Base-by-base conservation (phyloP, 2,797 vertebrate species). In the Enteromius thamalakanensis region DNA sequence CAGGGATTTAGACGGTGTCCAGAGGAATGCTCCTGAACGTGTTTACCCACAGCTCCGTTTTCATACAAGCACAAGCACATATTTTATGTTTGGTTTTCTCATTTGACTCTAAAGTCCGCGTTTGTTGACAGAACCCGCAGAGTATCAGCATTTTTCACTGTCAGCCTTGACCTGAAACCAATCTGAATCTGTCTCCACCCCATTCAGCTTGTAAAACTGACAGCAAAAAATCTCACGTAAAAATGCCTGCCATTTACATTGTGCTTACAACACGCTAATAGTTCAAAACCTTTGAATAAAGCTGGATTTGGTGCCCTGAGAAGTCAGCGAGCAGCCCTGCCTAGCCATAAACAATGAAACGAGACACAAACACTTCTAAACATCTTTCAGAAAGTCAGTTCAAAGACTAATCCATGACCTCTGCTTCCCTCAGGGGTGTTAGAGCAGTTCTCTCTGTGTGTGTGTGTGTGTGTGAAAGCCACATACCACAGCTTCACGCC, bases 21-120 rank as follows among this genome's bases (percentile, higher is more conserved):
- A 62, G 19, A 15, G 6, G 0, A 80, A 60, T 37, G 6, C 14
- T 62, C 15, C 42, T 40, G 15, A 45, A 53, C 3, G 21, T 60
- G 17, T 80, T 80, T 70, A 32, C 19, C 51, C 37, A 14, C 51
- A 47, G 76, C n/a, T 80, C 19, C 15, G 32, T 75, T 68, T 53
- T 80, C 21, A 1, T 37, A 45, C 8, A 69, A 55, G 49, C 23
- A 4, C 3, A 47, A 70, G 6, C 37, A 34, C 29, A 6, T 9
- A 42, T 81, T 81, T 81, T 81, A 40, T 23, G 49, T 72, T 72
- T 85, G 84, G 42, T 72, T 85, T 85, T 76, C 68, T 53, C 47
- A 15, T 65, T 81, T 34, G 53, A 65, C 79, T 85, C 80, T 74
- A 74, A 85, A 85, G 84, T 82, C 84, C 11, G 19, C 12, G 32